Percentiles rank a stretch among this genome's conserved stretches.
These are phyloP conservation scores for Strix uralensis DNA, from an alignment of 2,113 vertebrate genomes.

Conservation along the genomic window DNA sequence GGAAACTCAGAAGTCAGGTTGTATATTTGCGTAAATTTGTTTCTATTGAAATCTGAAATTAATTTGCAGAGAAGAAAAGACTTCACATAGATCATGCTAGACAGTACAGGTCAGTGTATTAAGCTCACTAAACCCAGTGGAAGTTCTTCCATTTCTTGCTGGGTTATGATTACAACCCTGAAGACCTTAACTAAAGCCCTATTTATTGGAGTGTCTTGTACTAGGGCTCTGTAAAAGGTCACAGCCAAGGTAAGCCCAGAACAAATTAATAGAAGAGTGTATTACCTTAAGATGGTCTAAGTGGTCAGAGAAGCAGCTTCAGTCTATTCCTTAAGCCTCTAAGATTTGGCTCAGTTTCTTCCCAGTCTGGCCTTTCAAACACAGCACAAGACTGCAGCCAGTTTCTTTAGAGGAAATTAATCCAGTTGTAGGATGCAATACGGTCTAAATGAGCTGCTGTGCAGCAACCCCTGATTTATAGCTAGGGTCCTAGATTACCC, in stretches of 20 bases:
- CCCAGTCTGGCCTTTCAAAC: background rate
- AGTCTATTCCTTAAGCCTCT: background rate
- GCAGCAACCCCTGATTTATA: background rate
- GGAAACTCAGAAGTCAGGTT: conserved; percentile 6
- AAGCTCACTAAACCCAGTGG: background rate
- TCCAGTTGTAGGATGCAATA: background rate
- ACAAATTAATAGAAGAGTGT: background rate
- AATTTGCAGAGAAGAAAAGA: background rate
- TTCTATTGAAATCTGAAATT: conserved; percentile 26
- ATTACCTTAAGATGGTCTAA: background rate
- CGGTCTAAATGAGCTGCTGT: background rate
- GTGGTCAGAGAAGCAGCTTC: background rate
- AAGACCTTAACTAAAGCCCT: background rate
- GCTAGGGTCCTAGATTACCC: background rate
- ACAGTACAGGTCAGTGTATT: background rate
- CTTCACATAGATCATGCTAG: background rate
- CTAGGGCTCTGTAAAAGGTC: background rate
- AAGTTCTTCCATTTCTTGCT: background rate
- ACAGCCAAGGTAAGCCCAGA: background rate
- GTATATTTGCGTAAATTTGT: background rate
- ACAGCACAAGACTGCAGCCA: background rate
- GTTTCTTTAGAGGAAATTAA: background rate
- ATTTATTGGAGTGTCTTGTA: background rate
- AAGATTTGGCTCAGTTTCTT: background rate
- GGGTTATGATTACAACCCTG: background rate